phyloP scores from a whole-genome alignment of 2,888 invertebrate species.

The Drosophila merina region DNA sequence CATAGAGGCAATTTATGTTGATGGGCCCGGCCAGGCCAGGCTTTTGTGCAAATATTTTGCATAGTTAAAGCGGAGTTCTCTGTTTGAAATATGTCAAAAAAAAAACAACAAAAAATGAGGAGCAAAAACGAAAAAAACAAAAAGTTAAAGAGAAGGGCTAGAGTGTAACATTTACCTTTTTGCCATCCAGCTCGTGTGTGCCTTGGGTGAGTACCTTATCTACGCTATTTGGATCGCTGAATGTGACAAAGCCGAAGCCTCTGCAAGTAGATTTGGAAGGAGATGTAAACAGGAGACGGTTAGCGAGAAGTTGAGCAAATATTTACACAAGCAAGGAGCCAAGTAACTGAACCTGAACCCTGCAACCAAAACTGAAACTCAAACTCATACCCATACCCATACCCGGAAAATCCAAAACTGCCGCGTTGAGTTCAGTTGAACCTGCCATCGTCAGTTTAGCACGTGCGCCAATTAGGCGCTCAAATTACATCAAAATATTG shows the following conservation, averaged over 20 bases:
- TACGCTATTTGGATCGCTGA: slow-evolving; percentile 98
- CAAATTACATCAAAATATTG: slow-evolving; percentile 78
- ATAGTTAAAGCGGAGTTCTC: slow-evolving; percentile 73
- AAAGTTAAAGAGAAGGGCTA: slow-evolving; percentile 11
- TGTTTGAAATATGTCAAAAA: slow-evolving; percentile 46
- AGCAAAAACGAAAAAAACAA: not conserved
- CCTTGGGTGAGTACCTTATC: slow-evolving; percentile 99
- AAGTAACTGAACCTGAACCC: slow-evolving; percentile 44
- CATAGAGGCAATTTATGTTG: slow-evolving; percentile 39
- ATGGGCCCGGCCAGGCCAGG: slow-evolving; percentile 26
- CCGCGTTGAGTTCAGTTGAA: slow-evolving; percentile 25
- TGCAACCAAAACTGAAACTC: not conserved
- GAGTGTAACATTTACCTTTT: slow-evolving; percentile 91
- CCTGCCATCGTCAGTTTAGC: slow-evolving; percentile 59
- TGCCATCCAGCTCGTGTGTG: slow-evolving; percentile 99
- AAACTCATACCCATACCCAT: slow-evolving; percentile 9
- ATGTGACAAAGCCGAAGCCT: slow-evolving; percentile 99
- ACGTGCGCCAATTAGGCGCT: slow-evolving; percentile 79
- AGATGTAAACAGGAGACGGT: slow-evolving; percentile 49
- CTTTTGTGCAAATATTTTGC: slow-evolving; percentile 75
- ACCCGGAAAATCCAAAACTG: slow-evolving; percentile 3
- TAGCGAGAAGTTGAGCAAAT: slow-evolving; percentile 37
- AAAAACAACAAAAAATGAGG: slow-evolving; percentile 3
- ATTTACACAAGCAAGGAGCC: slow-evolving; percentile 45
- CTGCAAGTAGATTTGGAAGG: slow-evolving; percentile 86